phyloP scores from a whole-genome alignment of 2,797 vertebrate species.

The Centroberyx gerrardi region DNA sequence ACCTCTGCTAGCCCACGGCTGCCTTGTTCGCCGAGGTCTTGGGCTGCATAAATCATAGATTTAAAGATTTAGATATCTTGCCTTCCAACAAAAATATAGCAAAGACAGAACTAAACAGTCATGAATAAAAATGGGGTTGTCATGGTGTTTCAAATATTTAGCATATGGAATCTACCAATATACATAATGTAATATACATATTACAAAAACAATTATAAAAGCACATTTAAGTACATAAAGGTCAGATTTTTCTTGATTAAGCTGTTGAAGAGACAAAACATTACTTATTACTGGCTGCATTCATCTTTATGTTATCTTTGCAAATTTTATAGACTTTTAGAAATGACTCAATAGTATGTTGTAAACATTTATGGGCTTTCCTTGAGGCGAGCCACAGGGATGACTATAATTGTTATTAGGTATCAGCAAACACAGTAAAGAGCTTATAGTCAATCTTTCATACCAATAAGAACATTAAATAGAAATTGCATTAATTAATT shows the following conservation, averaged over 20 bases:
- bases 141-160: conserved; percentile 20
- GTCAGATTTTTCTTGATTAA: conserved; percentile 15
- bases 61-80: conserved; percentile 72
- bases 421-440: conserved; percentile 14
- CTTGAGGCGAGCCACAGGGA: conserved; percentile 12
- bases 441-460: conserved; percentile 10
- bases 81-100: conserved; percentile 47
- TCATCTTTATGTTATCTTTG: conserved; percentile 37
- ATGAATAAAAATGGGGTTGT: conserved; percentile 27
- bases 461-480: conserved; percentile 6
- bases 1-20: conserved; percentile 61
- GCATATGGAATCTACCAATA: neutral
- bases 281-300: conserved; percentile 45
- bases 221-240: conserved; percentile 14
- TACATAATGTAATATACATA: no score
- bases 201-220: conserved; percentile 33
- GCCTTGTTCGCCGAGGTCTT: conserved; percentile 71
- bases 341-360: conserved; percentile 47
- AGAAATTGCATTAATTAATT: conserved; percentile 8
- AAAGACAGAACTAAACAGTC: conserved; percentile 13
- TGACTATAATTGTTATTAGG: conserved; percentile 10
- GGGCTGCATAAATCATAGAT: conserved; percentile 73
- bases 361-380: conserved; percentile 56
- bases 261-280: conserved; percentile 16
- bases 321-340: conserved; percentile 58